These are phyloP conservation scores for Pterostichus niger DNA, from an alignment of 2,888 invertebrate genomes.

Conservation along the genomic window DNA sequence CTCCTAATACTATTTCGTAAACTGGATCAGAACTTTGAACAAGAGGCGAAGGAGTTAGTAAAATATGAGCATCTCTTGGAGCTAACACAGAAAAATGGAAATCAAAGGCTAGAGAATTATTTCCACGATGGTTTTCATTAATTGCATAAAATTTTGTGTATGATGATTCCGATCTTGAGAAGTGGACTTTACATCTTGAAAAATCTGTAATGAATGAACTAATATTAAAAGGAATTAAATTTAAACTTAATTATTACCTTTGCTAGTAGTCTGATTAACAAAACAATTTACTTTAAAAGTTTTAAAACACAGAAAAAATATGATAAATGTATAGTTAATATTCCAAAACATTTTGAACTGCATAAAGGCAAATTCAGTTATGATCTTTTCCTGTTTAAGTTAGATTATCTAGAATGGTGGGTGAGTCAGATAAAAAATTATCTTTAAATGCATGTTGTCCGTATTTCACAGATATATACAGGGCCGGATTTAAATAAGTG, in stretches of 20 bases:
- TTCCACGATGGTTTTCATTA: slow-evolving; percentile 68
- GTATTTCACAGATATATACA: slow-evolving; percentile 3
- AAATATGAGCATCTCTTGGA: slow-evolving; percentile 84
- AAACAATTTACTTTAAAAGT: slow-evolving; percentile 9
- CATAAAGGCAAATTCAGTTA: background rate
- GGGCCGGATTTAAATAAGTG: background rate
- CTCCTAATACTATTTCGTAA: slow-evolving; percentile 87
- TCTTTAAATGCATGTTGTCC: slow-evolving; percentile 8
- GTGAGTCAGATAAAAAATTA: slow-evolving; percentile 14
- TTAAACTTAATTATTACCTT: slow-evolving; percentile 11
- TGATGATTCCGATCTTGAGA: slow-evolving; percentile 79
- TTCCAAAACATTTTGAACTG: slow-evolving; percentile 14
- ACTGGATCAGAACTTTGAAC: slow-evolving; percentile 79
- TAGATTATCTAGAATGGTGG: slow-evolving; percentile 6
- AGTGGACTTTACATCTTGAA: slow-evolving; percentile 79
- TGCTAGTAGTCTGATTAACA: background rate
- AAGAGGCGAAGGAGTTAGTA: slow-evolving; percentile 79
- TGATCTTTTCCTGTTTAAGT: background rate
- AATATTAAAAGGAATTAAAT: background rate
- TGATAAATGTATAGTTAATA: background rate
- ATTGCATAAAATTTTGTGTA: slow-evolving; percentile 82
- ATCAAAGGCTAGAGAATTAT: slow-evolving; percentile 74
- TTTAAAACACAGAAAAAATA: slow-evolving; percentile 3
- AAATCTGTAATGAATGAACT: slow-evolving; percentile 71
- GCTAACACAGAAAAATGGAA: slow-evolving; percentile 85